phyloP scores from a whole-genome alignment of 2,797 vertebrate species.

The Odontamblyopus lacepedii region DNA sequence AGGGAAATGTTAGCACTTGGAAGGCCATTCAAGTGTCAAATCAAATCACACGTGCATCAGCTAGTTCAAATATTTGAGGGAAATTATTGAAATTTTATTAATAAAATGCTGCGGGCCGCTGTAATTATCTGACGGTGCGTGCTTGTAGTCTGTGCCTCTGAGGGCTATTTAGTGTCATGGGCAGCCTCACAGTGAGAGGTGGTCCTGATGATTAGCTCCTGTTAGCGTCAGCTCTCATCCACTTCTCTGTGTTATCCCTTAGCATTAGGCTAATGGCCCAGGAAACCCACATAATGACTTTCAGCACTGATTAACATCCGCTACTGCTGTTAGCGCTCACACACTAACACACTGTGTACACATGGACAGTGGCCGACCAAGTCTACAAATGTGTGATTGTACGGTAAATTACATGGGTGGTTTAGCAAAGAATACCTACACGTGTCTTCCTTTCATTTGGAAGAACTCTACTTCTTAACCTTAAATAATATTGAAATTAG shows the following conservation, averaged over 20 bases:
- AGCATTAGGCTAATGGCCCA: slow-evolving; percentile 73
- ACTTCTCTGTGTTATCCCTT: slow-evolving; percentile 65
- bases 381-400: slow-evolving; percentile 29
- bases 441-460: slow-evolving; percentile 1
- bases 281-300: slow-evolving; percentile 70
- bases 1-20: slow-evolving; percentile 52
- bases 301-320: slow-evolving; percentile 69
- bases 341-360: slow-evolving; percentile 23
- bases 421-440: slow-evolving; percentile 23
- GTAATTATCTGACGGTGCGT: slow-evolving; percentile 59
- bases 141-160: slow-evolving; percentile 50
- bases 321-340: slow-evolving; percentile 20
- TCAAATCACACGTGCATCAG: slow-evolving; percentile 44
- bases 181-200: slow-evolving; percentile 61
- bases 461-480: background rate
- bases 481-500: background rate
- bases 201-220: slow-evolving; percentile 69
- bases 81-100: slow-evolving; percentile 64
- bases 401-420: slow-evolving; percentile 35
- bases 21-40: slow-evolving; percentile 51
- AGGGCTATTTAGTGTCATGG: slow-evolving; percentile 67
- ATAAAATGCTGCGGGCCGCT: slow-evolving; percentile 57
- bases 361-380: slow-evolving; percentile 25
- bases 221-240: slow-evolving; percentile 69
- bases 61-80: slow-evolving; percentile 66